Base-by-base conservation (phyloP, 2,888 invertebrate genomes). In the Sarcophaga subvicina region DNA sequence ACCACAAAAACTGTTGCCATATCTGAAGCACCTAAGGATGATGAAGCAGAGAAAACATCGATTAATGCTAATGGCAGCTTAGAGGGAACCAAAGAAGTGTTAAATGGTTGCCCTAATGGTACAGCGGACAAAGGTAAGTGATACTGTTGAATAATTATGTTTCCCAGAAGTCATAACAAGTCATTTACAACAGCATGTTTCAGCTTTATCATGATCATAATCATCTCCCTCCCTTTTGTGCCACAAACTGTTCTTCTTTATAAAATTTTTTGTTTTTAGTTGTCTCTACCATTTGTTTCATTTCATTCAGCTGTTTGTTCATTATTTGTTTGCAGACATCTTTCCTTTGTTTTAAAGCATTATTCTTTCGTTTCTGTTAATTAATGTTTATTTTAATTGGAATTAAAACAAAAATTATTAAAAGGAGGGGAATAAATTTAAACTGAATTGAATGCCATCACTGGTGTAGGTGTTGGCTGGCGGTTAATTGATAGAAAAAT, bases 1-100 rank as follows among this genome's bases (percentile, higher is more conserved):
- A 92, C 92, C 89, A 92, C 91, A 81, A 93, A 93, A 89, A 92
- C 93, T 25, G 88, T 92, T 27, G 90, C 92, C 87, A 85, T 89
- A 3, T 82, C 85, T 0, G 86, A 76, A 77, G 75, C 72, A 54
- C 80, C 80, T 11, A 47, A 49, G 6, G 88, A 79, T 20, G 54
- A 20, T 67, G 11, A 47, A 11, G n/a, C 11, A 77, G 90, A 89
- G 75, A 45, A 66, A 72, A 14, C 79, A 25, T 70, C 85, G 37
- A 4, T 25, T 75, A 49, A 22, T n/a, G 49, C 63, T 25, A 11
- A 17, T 6, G 25, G 10, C 10, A 45, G 17, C 5, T 59, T 14
- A 54, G 5, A 54, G 54, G 54, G 14, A 0, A 59, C 47, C 25
- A 84, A 22, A 22, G 22, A 22, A 22, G 1, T 22, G 22, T 22